These are phyloP conservation scores for Chionoecetes opilio DNA, from an alignment of 1,140 invertebrate species.

Conservation along the genomic window DNA sequence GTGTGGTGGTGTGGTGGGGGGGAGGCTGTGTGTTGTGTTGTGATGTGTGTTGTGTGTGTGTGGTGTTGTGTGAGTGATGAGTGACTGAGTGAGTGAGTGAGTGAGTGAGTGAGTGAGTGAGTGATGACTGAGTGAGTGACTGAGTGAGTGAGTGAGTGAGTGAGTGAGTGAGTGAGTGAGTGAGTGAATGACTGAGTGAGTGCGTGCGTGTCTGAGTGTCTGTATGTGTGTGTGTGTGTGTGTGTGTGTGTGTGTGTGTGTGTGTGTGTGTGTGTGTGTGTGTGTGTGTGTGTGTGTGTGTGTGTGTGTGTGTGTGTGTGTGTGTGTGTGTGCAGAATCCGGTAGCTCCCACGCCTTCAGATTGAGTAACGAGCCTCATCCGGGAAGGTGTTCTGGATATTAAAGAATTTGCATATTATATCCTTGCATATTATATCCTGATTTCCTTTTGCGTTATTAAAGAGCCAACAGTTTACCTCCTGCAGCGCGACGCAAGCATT, in stretches of 20 bases:
- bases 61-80: neutral
- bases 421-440: conserved; percentile 6
- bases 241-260: too few species aligned
- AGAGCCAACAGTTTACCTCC: neutral
- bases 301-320: too few species aligned
- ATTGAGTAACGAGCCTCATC: neutral
- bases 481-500: neutral
- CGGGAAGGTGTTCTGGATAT: neutral
- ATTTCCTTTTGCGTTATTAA: neutral
- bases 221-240: too few species aligned
- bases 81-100: neutral
- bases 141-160: neutral
- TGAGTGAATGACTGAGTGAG: too few species aligned
- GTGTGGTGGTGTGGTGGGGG: too few species aligned
- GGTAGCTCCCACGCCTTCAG: neutral
- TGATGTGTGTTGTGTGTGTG: conserved; percentile 42
- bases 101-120: neutral
- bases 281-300: too few species aligned
- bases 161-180: too few species aligned
- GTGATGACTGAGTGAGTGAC: neutral
- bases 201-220: too few species aligned
- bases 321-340: neutral
- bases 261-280: too few species aligned
- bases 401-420: too few species aligned
- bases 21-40: too few species aligned